Percentiles rank a stretch among this genome's conserved stretches.
These are phyloP conservation scores for Dione juno DNA, from an alignment of 2,888 invertebrate species.

Conservation along the genomic window DNA sequence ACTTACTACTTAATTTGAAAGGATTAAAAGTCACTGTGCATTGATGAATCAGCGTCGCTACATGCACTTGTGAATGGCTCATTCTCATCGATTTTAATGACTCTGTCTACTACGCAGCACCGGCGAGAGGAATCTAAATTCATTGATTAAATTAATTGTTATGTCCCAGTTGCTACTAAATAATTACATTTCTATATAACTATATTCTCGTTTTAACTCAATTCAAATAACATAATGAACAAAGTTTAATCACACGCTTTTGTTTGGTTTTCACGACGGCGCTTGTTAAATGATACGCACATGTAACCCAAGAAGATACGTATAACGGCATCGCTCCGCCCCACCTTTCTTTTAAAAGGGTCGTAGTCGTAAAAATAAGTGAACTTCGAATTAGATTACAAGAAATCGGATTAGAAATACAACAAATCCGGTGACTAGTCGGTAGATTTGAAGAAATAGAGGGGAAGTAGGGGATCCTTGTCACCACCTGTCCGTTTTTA, in stretches of 20 bases:
- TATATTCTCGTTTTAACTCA: background rate
- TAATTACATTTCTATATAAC: slow-evolving; percentile 1
- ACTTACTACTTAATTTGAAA: slow-evolving; percentile 31
- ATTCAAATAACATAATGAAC: background rate
- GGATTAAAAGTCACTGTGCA: slow-evolving; percentile 31
- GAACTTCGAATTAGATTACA: slow-evolving; percentile 40
- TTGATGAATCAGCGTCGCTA: slow-evolving; percentile 23
- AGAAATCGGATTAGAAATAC: slow-evolving; percentile 35
- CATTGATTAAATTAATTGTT: slow-evolving; percentile 37
- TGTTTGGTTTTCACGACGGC: slow-evolving; percentile 16
- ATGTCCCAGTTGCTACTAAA: background rate
- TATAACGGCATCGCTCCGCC: slow-evolving; percentile 39
- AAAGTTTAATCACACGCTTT: slow-evolving; percentile 1
- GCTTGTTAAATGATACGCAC: slow-evolving; percentile 33
- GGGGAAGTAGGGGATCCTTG: slow-evolving; percentile 76
- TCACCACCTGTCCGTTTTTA: slow-evolving; percentile 78
- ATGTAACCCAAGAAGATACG: slow-evolving; percentile 37
- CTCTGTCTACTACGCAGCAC: slow-evolving; percentile 42
- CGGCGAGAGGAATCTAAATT: slow-evolving; percentile 38
- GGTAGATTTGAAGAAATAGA: slow-evolving; percentile 52
- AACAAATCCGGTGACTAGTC: slow-evolving; percentile 55
- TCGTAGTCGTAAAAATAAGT: slow-evolving; percentile 43
- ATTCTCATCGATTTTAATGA: slow-evolving; percentile 48
- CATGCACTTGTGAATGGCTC: slow-evolving; percentile 46
- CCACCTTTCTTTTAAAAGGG: slow-evolving; percentile 40